Evolutionary conservation across 1,140 invertebrate species (phyloP), one percentile per base, ranked within the genome.

Genomic region (Pseudomyrmex gracilis): DNA sequence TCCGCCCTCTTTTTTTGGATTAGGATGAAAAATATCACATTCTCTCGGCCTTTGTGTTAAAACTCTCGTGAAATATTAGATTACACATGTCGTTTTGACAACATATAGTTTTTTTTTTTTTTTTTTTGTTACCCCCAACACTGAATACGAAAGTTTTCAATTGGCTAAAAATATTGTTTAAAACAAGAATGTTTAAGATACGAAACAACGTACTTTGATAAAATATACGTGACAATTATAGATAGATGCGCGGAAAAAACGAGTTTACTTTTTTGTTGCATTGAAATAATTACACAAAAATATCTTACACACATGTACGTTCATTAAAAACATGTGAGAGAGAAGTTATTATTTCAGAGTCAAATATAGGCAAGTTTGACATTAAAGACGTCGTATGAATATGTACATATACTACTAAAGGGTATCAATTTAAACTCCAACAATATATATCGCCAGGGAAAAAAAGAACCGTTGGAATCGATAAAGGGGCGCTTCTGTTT

Each of bases 371-470:
- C 43, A 67, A 68, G 20, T 70, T 78, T 68, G 43, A 3, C 57
- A 43, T 55, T 78, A 57, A 55, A 78, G 49, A 13, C 17, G 74
- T 34, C 63, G 17, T 17, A 34, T 68, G 66, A 78, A 78, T 78
- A 45, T 51, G 58, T 68, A 57, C 45, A 67, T 34, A 13, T 12
- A 13, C 17, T 15, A 9, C 34, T 3, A 70, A 17, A 58, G 53
- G 49, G 49, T 70, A 78, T 47, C 76, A 70, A 78, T 78, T 78
- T 78, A 15, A 68, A 51, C 64, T 70, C 15, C 64, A 57, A 47
- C 76, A 45, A 80, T 70, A 34, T 70, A 34, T 34, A 80, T 71
- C 76, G 66, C 71, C 71, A 58, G 53, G n/a, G 17, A 74, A 70
- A 80, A 80, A 47, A 80, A 34, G 7, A 34, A 34, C 24, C 53